These are phyloP conservation scores for Drosophila nigritarsus DNA, from an alignment of 2,888 invertebrate species.

Conservation along the genomic window DNA sequence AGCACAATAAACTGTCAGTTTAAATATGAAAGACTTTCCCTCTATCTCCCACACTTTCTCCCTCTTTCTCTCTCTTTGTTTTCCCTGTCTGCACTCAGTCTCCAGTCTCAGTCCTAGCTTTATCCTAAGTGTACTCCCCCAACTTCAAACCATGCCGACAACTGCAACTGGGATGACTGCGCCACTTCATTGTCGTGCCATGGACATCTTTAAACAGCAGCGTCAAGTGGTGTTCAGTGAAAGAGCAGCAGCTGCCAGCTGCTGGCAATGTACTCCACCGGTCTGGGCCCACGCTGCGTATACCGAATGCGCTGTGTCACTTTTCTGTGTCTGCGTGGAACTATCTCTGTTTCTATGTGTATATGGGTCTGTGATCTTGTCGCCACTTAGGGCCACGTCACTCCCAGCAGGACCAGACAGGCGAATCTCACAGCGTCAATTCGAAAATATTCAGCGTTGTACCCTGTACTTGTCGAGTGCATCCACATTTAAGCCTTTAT, in stretches of 20 bases:
- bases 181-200: slow-evolving; percentile 52
- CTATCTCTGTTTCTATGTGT: slow-evolving; percentile 3
- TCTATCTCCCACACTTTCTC: neutral
- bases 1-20: slow-evolving; percentile 80
- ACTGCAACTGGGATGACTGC: slow-evolving; percentile 15
- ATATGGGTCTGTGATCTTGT: slow-evolving; percentile 28
- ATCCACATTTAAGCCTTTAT: neutral
- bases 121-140: slow-evolving; percentile 26
- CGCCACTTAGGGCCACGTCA: slow-evolving; percentile 58
- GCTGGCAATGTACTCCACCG: slow-evolving; percentile 11
- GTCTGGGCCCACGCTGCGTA: slow-evolving; percentile 50
- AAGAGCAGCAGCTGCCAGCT: slow-evolving; percentile 41
- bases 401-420: slow-evolving; percentile 34
- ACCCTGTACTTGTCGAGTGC: neutral
- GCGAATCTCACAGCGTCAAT: slow-evolving; percentile 1
- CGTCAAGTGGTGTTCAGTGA: slow-evolving; percentile 60
- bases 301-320: slow-evolving; percentile 45
- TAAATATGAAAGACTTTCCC: slow-evolving; percentile 72
- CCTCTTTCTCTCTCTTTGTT: neutral
- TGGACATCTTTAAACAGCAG: slow-evolving; percentile 57
- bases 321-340: neutral
- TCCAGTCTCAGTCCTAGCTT: slow-evolving; percentile 3
- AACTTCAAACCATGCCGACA: slow-evolving; percentile 7
- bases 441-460: slow-evolving; percentile 8
- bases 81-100: slow-evolving; percentile 9